Evolutionary conservation across 1,140 invertebrate genomes (phyloP).

Genomic region (Papilio aristodemus): DNA sequence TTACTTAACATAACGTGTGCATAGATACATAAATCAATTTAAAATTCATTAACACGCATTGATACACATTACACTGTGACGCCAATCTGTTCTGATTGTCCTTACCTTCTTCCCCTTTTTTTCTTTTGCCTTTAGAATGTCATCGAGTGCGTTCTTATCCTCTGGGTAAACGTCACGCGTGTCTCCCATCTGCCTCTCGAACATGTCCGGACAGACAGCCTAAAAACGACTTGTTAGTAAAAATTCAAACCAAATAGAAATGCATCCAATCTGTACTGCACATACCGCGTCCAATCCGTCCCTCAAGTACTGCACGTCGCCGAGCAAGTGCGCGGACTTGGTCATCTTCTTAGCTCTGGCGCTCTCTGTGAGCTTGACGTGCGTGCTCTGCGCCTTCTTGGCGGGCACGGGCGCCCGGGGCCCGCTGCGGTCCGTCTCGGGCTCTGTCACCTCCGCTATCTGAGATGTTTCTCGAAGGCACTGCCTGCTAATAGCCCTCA

Average conservation of each 20-base stretch:
- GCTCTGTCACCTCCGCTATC: constrained; percentile 39
- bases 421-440: constrained; percentile 41
- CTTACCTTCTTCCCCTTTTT: constrained; percentile 58
- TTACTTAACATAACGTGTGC: too few relatives aligned
- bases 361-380: constrained; percentile 50
- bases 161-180: constrained; percentile 47
- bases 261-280: too few relatives aligned
- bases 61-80: too few relatives aligned
- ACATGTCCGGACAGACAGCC: constrained; percentile 57
- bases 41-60: too few relatives aligned
- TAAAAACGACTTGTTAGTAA: constrained; percentile 36
- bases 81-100: too few relatives aligned
- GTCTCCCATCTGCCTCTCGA: constrained; percentile 69
- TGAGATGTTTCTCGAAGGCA: constrained; percentile 23
- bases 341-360: constrained; percentile 58
- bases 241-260: too few relatives aligned
- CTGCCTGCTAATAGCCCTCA: too few relatives aligned
- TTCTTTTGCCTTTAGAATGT: constrained; percentile 44
- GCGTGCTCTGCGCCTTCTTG: constrained; percentile 69
- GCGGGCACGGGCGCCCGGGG: constrained; percentile 51
- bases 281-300: constrained; percentile 46
- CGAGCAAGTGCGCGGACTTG: constrained; percentile 64
- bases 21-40: too few relatives aligned
- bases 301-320: constrained; percentile 42
- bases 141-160: constrained; percentile 45